These are phyloP conservation scores for Calonectris borealis DNA, from an alignment of 2,113 vertebrate genomes.

Conservation along the genomic window DNA sequence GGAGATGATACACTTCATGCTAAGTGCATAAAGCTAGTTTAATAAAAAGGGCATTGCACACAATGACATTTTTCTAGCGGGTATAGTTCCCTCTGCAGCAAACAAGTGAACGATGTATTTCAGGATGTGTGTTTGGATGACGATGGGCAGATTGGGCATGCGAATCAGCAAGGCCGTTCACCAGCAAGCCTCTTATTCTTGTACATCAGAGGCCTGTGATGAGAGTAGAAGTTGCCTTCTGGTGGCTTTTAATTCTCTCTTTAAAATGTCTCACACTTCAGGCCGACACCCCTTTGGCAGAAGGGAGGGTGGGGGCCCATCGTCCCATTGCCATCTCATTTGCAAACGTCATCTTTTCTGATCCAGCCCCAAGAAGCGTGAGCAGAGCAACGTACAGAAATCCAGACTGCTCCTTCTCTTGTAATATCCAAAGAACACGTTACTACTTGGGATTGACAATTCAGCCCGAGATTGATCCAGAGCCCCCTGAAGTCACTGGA, in stretches of 20 bases:
- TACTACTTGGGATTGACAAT: not conserved
- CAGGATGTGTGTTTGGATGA: not conserved
- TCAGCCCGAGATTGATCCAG: not conserved
- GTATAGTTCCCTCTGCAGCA: not conserved
- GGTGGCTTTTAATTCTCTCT: not conserved
- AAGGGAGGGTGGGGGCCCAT: not conserved
- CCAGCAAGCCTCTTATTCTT: not conserved
- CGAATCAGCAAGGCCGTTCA: not conserved
- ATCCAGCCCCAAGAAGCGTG: not conserved
- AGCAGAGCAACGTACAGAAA: not conserved
- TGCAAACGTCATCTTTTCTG: not conserved
- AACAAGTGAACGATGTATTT: not conserved
- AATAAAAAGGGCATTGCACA: slow-evolving; percentile 5
- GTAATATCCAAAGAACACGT: not conserved
- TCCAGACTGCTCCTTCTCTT: not conserved
- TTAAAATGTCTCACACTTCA: not conserved
- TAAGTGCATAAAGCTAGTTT: not conserved
- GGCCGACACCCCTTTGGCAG: not conserved
- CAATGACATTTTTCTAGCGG: not conserved
- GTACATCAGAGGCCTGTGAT: not conserved
- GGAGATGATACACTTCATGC: not conserved
- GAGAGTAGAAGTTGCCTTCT: not conserved
- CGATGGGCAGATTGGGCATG: not conserved
- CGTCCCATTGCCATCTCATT: not conserved
- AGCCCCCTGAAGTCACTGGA: not conserved